Percentiles rank a stretch among this genome's conserved stretches.
These are phyloP conservation scores for Brachyalestes nurse DNA, from an alignment of 2,797 vertebrate genomes.

Conservation along the genomic window DNA sequence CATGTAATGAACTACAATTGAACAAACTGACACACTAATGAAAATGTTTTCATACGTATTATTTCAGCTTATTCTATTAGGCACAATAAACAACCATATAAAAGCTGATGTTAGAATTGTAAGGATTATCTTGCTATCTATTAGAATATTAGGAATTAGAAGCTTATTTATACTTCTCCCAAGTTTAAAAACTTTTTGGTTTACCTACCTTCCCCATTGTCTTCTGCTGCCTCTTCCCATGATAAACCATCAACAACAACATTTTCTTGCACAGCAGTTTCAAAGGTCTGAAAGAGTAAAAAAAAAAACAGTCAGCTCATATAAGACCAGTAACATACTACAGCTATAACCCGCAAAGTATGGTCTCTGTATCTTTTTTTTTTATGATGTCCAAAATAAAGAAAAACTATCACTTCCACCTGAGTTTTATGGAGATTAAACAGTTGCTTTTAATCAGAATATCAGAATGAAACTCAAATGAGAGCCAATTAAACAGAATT, in stretches of 20 bases:
- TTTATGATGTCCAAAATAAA: too few species aligned
- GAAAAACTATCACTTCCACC: too few species aligned
- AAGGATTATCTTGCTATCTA: not conserved
- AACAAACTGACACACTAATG: too few species aligned
- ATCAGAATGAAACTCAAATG: too few species aligned
- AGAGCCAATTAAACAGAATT: too few species aligned
- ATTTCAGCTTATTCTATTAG: not conserved
- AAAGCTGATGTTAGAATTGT: not conserved
- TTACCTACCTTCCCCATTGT: conserved; percentile 59
- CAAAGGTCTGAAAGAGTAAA: conserved; percentile 82
- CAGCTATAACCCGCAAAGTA: too few species aligned
- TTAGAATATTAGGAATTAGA: not conserved
- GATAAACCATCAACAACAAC: conserved; percentile 82
- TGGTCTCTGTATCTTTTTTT: too few species aligned
- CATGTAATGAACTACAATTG: too few species aligned
- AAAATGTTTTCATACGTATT: too few species aligned
- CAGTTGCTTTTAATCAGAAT: too few species aligned
- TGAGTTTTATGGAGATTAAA: too few species aligned
- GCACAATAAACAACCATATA: not conserved
- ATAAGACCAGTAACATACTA: not conserved
- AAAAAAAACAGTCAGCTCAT: not conserved
- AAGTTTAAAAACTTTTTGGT: not conserved
- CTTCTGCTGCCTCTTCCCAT: conserved; percentile 82
- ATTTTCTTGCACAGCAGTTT: conserved; percentile 84
- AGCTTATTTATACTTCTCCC: not conserved